Evolutionary conservation across 2,113 vertebrate species (phyloP).

Genomic region (Triplophysa rosa): DNA sequence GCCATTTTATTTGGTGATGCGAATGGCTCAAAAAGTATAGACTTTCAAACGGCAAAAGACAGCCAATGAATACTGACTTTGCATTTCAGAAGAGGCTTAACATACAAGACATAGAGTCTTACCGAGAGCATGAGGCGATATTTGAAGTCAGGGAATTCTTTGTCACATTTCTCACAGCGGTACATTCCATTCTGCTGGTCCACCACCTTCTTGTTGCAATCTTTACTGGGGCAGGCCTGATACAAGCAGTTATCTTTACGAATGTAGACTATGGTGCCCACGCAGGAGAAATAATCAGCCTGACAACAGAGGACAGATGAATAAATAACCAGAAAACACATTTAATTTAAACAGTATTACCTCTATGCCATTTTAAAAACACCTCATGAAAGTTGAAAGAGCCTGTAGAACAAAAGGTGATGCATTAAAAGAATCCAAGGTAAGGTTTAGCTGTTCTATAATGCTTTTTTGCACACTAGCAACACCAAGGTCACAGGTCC

Average conservation of each 20-base stretch:
- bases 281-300: constrained; percentile 91
- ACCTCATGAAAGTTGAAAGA: too few species aligned
- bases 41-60: neutral
- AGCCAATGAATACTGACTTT: neutral
- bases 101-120: constrained; percentile 64
- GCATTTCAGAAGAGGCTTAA: constrained; percentile 10
- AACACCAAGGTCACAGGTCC: too few species aligned
- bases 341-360: too few species aligned
- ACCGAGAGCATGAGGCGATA: constrained; percentile 96
- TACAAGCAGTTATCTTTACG: constrained; percentile 96
- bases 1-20: too few species aligned
- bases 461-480: too few species aligned
- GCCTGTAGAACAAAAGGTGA: neutral
- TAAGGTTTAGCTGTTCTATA: too few species aligned
- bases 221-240: constrained; percentile 90
- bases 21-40: neutral
- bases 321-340: constrained; percentile 7
- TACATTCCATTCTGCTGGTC: constrained; percentile 94
- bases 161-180: constrained; percentile 95
- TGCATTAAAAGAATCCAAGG: too few species aligned
- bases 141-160: constrained; percentile 94
- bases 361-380: too few species aligned
- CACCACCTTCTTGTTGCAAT: constrained; percentile 97
- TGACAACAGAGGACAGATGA: constrained; percentile 54
- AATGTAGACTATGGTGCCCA: constrained; percentile 89